Conservation (phyloP, 2,888 invertebrate genomes). For the Epinotia ramella region DNA sequence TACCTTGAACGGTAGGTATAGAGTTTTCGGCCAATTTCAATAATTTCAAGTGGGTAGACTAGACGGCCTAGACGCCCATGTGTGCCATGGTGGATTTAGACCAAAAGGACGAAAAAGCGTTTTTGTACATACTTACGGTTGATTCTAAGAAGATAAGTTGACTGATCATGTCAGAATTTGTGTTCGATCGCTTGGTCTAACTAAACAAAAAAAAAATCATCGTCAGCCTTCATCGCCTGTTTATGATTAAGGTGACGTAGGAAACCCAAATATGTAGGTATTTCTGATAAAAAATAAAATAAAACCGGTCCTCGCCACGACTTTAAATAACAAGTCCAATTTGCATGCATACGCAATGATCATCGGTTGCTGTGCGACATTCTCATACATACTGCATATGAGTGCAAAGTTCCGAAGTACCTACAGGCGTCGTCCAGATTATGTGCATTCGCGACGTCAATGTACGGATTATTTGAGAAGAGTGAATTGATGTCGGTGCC, state of each 20-base stretch:
- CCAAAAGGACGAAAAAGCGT: no score
- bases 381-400: slow-evolving; percentile 60
- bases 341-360: slow-evolving; percentile 41
- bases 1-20: no score
- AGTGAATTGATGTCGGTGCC: slow-evolving; percentile 63
- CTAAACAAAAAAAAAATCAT: no score
- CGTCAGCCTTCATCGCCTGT: background rate
- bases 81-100: no score
- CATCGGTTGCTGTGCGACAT: slow-evolving; percentile 28
- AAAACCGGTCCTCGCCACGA: slow-evolving; percentile 14
- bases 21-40: no score
- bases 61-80: no score
- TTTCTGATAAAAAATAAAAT: slow-evolving; percentile 6
- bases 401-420: slow-evolving; percentile 59
- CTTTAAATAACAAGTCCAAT: slow-evolving; percentile 35
- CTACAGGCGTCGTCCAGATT: slow-evolving; percentile 60
- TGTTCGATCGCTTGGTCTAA: no score
- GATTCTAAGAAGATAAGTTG: no score
- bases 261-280: background rate
- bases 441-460: slow-evolving; percentile 74
- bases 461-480: slow-evolving; percentile 78
- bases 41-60: no score
- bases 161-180: no score
- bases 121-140: no score
- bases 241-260: slow-evolving; percentile 6